A percentile compares a stretch with the other conserved stretches of the same genome.
Conservation (phyloP, 2,113 vertebrate species). For the Cricetomys ansorgei region DNA sequence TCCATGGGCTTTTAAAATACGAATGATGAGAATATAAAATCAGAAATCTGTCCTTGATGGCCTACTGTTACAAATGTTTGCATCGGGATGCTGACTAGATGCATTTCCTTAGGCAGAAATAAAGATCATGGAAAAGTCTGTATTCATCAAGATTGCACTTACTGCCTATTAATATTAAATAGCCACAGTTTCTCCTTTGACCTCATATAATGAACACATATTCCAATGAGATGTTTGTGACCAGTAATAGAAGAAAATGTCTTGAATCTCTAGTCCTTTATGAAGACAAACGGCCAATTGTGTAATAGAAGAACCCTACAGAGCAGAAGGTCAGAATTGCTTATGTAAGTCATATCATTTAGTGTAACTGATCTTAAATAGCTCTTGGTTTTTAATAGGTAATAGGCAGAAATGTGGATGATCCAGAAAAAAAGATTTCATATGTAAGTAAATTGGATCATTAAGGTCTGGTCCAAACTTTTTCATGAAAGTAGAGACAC, state of each 20-base stretch:
- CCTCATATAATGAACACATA: background rate
- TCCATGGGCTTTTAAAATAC: constrained; percentile 32
- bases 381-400: background rate
- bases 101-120: background rate
- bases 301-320: constrained; percentile 5
- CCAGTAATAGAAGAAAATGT: constrained; percentile 18
- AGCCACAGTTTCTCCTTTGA: constrained; percentile 1
- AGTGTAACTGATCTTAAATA: constrained; percentile 63
- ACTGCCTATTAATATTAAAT: background rate
- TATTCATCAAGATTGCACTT: background rate
- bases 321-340: constrained; percentile 16
- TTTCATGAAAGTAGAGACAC: background rate
- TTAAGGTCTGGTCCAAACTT: background rate
- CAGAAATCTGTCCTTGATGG: background rate
- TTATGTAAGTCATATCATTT: constrained; percentile 44
- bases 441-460: background rate
- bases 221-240: constrained; percentile 5
- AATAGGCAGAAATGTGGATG: background rate
- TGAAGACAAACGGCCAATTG: constrained; percentile 48
- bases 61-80: background rate
- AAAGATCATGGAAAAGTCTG: background rate
- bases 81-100: background rate
- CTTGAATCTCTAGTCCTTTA: constrained; percentile 44
- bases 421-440: background rate
- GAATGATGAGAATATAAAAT: background rate